phyloP scores from a whole-genome alignment of 2,888 invertebrate genomes.

The Aricia artaxerxes region DNA sequence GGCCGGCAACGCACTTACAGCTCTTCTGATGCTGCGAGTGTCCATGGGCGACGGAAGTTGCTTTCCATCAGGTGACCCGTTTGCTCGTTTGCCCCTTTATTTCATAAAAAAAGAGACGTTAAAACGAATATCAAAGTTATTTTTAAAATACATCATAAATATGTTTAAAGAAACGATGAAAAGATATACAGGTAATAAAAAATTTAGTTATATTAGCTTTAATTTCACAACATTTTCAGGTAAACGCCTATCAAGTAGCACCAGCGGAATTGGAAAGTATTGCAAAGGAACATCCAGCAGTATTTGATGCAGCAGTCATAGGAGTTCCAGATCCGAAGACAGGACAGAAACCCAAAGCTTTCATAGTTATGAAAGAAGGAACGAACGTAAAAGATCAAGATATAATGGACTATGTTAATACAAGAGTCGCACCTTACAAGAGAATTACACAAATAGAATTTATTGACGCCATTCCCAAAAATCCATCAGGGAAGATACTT shows the following conservation, averaged over 20 bases:
- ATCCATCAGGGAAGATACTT: constrained; percentile 88
- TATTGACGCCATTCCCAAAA: constrained; percentile 87
- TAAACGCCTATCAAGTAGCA: constrained; percentile 88
- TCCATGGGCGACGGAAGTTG: no score
- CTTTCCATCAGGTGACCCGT: no score
- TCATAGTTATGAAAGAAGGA: constrained; percentile 81
- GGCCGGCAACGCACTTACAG: no score
- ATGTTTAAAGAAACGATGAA: neutral
- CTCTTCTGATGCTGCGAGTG: no score
- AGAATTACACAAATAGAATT: constrained; percentile 84
- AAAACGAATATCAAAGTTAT: no score
- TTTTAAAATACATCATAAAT: neutral
- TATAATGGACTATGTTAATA: constrained; percentile 82
- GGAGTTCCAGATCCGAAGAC: constrained; percentile 84
- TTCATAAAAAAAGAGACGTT: no score
- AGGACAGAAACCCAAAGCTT: constrained; percentile 90
- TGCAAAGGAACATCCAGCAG: constrained; percentile 85
- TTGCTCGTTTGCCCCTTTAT: no score
- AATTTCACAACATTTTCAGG: constrained; percentile 53
- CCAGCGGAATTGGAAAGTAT: constrained; percentile 93
- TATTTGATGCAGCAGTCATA: constrained; percentile 91
- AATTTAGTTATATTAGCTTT: neutral
- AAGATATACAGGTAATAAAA: neutral
- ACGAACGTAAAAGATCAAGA: constrained; percentile 71
- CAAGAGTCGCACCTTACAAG: constrained; percentile 88